These are phyloP conservation scores for Salticus scenicus DNA, from an alignment of 2,888 invertebrate genomes.

Conservation along the genomic window DNA sequence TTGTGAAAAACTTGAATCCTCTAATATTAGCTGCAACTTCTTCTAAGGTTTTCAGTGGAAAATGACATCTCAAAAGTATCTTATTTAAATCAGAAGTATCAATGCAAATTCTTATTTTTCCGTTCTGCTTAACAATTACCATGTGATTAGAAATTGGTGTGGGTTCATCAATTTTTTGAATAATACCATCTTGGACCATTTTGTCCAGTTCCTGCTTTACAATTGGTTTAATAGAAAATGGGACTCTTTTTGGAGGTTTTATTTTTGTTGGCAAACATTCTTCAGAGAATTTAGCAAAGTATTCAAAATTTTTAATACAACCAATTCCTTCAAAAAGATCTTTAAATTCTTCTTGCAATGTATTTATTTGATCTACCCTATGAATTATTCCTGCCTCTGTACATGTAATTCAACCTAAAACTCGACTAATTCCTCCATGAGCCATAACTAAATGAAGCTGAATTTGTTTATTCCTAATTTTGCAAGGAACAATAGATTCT, in stretches of 20 bases:
- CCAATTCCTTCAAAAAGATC: too few relatives aligned
- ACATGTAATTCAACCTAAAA: too few relatives aligned
- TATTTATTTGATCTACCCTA: too few relatives aligned
- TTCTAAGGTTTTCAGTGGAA: neutral
- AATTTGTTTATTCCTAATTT: neutral
- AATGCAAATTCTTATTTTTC: neutral
- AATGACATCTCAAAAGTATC: neutral
- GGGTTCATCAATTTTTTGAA: too few relatives aligned
- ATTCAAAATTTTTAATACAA: neutral
- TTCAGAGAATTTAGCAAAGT: neutral
- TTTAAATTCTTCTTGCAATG: too few relatives aligned
- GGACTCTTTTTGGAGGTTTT: neutral
- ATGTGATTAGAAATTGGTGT: neutral
- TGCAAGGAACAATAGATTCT: neutral
- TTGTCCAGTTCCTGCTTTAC: neutral
- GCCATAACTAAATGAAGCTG: neutral
- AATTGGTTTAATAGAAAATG: neutral
- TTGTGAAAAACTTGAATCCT: too few relatives aligned
- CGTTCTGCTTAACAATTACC: neutral
- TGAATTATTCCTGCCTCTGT: too few relatives aligned
- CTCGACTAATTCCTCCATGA: too few relatives aligned
- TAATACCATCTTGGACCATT: too few relatives aligned
- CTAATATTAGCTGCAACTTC: neutral
- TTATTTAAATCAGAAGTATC: slow-evolving; percentile 1
- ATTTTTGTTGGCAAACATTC: neutral